These are phyloP conservation scores for Leucopsar rothschildi DNA, from an alignment of 2,113 vertebrate species.

Conservation along the genomic window DNA sequence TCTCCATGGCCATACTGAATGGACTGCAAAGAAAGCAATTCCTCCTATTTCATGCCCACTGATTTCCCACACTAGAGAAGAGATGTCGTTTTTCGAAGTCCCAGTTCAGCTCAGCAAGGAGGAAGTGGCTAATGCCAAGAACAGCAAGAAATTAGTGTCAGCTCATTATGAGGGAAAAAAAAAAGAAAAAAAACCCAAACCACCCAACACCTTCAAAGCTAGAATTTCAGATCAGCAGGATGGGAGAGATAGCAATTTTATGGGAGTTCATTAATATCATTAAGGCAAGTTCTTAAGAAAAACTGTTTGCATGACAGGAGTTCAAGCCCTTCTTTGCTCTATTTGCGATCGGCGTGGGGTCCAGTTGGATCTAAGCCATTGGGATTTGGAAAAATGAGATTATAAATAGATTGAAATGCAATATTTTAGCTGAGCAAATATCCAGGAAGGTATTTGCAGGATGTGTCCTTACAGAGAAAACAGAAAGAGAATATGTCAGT, in stretches of 20 bases:
- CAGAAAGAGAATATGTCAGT: neutral
- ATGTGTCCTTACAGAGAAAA: neutral
- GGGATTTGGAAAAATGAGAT: neutral
- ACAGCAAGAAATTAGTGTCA: neutral
- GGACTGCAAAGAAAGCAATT: neutral
- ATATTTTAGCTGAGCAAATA: neutral
- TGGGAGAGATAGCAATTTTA: neutral
- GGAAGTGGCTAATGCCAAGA: neutral
- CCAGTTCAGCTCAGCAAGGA: neutral
- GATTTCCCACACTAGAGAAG: neutral
- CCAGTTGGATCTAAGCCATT: neutral
- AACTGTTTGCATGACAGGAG: neutral
- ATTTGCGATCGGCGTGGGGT: neutral
- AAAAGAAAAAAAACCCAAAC: neutral
- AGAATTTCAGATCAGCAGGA: neutral
- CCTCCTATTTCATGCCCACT: neutral
- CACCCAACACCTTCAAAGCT: neutral
- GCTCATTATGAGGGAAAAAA: neutral
- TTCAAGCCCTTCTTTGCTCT: neutral
- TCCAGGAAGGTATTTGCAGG: neutral
- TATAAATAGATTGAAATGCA: neutral
- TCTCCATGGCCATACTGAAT: neutral
- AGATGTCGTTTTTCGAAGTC: neutral
- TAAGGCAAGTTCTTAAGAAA: neutral
- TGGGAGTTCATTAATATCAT: neutral